Conservation (phyloP, 1,140 invertebrate species). For the Portunus trituberculatus region DNA sequence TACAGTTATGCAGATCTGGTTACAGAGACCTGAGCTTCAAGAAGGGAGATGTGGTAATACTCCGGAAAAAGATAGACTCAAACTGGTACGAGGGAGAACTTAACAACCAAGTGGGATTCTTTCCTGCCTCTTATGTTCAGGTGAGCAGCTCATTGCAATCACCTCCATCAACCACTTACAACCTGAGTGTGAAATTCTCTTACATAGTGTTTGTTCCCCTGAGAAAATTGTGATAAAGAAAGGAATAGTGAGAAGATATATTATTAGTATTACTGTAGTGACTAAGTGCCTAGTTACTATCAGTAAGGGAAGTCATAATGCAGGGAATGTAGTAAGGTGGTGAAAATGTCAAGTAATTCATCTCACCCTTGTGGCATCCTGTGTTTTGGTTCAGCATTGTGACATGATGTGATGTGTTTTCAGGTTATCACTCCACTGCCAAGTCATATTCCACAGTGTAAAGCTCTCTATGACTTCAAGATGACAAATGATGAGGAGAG, state of each 20-base stretch:
- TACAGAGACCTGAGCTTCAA: constrained; percentile 92
- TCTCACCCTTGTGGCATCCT: too few species aligned
- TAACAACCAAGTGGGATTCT: constrained; percentile 89
- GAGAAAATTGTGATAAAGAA: too few species aligned
- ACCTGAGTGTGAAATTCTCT: too few species aligned
- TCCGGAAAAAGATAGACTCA: constrained; percentile 91
- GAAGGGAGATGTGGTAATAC: constrained; percentile 91
- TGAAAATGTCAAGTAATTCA: too few species aligned
- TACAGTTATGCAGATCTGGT: not conserved
- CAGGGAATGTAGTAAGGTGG: too few species aligned
- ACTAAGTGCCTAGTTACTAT: too few species aligned
- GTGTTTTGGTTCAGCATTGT: too few species aligned
- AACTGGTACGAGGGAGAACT: constrained; percentile 96
- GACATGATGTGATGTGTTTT: constrained; percentile 30
- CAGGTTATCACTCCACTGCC: constrained; percentile 79
- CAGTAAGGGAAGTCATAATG: too few species aligned
- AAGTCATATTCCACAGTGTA: constrained; percentile 90
- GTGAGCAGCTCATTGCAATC: constrained; percentile 78
- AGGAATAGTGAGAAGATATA: too few species aligned
- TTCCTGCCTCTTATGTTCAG: constrained; percentile 94
- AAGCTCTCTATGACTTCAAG: constrained; percentile 95
- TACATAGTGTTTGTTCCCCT: too few species aligned
- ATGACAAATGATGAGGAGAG: constrained; percentile 95
- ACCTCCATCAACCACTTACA: not conserved
- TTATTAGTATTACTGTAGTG: too few species aligned